phyloP scores from a whole-genome alignment of 2,797 vertebrate species.

The Numenius phaeopus region DNA sequence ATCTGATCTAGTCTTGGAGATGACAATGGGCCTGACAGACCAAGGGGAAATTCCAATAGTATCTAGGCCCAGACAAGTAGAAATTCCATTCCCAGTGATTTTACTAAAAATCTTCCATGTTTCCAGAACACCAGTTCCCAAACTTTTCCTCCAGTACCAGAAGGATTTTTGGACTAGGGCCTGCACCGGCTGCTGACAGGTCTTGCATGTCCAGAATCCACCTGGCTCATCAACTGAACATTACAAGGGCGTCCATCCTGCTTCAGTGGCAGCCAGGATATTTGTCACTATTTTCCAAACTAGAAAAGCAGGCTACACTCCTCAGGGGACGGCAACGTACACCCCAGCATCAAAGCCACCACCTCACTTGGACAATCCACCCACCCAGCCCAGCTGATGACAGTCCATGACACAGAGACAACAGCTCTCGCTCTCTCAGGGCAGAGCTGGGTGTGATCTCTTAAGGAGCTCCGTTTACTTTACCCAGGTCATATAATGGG shows the following conservation, averaged over 20 bases:
- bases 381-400: not conserved
- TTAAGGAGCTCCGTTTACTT: not conserved
- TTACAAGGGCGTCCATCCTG: not conserved
- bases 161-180: not conserved
- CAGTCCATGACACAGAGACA: not conserved
- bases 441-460: not conserved
- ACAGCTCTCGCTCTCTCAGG: not conserved
- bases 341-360: not conserved
- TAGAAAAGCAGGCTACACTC: fast-evolving
- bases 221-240: not conserved
- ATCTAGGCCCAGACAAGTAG: not conserved
- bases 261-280: not conserved
- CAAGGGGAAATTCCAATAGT: not conserved
- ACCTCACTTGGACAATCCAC: not conserved
- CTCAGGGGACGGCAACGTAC: fast-evolving
- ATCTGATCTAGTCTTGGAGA: not conserved
- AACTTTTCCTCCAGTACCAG: not conserved
- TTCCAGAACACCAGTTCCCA: not conserved
- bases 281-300: not conserved
- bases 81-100: not conserved
- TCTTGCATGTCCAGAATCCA: not conserved
- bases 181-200: not conserved
- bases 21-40: fast-evolving
- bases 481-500: not conserved
- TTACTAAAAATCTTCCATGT: not conserved